Evolutionary conservation across 2,888 invertebrate species (phyloP), one percentile per base, ranked within the genome.

Genomic region (Lithophane ornitopus): DNA sequence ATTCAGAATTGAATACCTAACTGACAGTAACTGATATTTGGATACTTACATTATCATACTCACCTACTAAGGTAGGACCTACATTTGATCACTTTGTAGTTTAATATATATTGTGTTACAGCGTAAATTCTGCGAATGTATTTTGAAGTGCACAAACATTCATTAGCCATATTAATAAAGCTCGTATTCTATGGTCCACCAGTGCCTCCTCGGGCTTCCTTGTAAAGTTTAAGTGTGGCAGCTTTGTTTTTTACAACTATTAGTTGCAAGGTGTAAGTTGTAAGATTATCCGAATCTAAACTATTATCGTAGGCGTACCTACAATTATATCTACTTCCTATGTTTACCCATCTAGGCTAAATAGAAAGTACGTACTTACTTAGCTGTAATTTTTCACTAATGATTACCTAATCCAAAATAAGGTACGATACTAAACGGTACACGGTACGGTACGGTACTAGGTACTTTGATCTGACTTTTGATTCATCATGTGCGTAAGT

Each of bases 41-140:
- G 14, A 46, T 46, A 46, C 34, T 46, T n/a, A 44, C 4, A 44
- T 28, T 28, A 28, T 11, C 26, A 26, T 28, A 26, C 7, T 11
- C 6, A 65, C 28, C 34, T 66, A 11, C n/a, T 46, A 28, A 34
- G 46, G 8, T 26, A 58, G 3, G 16, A n/a, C 11, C 14, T 22
- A 28, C 12, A 39, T 71, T 16, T 8, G 11, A 44, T n/a, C 34
- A 39, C 19, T 54, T 52, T 22, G 19, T 14, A 46, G 14, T 58
- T 46, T 28, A 41, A 19, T 26, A 16, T 26, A 56, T 44, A 34
- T 39, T 70, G 34, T 44, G 28, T 80, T 52, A 28, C 26, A 56
- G 26, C 22, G 26, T 69, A 16, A 61, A 56, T 66, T 76, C 80
- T 62, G n/a, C 49, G 46, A 61, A 82, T 28, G 46, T 70, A 44